Conservation (phyloP, 2,113 vertebrate genomes). For the Tyto alba region DNA sequence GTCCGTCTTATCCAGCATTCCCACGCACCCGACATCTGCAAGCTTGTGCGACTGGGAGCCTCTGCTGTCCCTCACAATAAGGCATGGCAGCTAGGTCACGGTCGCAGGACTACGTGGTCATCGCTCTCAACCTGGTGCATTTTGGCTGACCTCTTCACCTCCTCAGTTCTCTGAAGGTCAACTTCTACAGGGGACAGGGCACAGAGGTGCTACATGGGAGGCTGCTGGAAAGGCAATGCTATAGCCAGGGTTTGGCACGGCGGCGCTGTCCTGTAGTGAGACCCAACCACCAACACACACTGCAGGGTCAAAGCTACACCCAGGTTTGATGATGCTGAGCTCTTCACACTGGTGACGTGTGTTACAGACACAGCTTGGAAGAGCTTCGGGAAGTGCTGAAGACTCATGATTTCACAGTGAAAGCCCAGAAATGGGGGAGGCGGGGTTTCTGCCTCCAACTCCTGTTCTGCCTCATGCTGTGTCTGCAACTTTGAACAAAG, state of each 20-base stretch:
- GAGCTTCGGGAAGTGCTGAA: neutral
- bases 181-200: neutral
- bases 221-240: no score
- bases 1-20: neutral
- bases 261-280: neutral
- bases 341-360: accelerated
- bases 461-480: neutral
- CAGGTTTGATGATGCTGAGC: neutral
- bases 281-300: neutral
- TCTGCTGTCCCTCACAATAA: neutral
- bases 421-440: neutral
- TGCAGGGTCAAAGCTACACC: neutral
- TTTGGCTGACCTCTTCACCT: neutral
- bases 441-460: neutral
- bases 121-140: neutral
- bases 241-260: neutral
- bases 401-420: neutral
- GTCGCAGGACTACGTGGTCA: accelerated
- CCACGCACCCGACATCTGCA: accelerated
- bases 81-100: neutral
- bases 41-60: neutral
- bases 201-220: neutral
- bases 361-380: neutral
- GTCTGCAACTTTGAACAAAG: neutral
- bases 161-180: neutral